These are phyloP conservation scores for Lasioglossum albipes DNA, from an alignment of 1,140 invertebrate genomes.

Conservation along the genomic window DNA sequence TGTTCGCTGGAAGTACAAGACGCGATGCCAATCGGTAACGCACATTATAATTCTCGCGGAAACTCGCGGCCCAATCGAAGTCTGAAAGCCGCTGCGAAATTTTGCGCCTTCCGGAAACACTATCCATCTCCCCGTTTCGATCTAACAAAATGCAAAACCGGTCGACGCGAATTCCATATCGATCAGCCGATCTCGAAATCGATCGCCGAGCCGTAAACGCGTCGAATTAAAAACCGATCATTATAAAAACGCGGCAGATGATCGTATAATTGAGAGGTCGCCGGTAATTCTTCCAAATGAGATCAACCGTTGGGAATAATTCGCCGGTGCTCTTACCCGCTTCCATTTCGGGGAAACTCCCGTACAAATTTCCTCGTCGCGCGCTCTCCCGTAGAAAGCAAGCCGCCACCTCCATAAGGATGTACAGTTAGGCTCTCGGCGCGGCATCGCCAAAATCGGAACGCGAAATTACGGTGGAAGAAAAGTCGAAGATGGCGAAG, in stretches of 20 bases:
- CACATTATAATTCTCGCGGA: conserved; percentile 32
- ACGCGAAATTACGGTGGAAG: background rate
- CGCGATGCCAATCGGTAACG: conserved; percentile 48
- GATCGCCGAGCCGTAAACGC: too few relatives aligned
- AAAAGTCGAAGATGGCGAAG: background rate
- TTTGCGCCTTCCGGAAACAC: too few relatives aligned
- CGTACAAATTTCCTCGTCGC: background rate
- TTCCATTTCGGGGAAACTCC: background rate
- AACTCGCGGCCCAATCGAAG: background rate
- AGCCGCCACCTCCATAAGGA: background rate
- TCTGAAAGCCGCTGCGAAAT: too few relatives aligned
- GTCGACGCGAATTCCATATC: too few relatives aligned
- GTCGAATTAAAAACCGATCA: too few relatives aligned
- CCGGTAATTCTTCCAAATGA: too few relatives aligned
- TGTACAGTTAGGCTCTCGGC: background rate
- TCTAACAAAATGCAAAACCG: too few relatives aligned
- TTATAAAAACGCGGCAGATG: too few relatives aligned
- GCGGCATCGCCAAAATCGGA: conserved; percentile 14
- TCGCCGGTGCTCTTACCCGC: background rate
- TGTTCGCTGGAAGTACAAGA: conserved; percentile 31
- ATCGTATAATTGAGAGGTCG: too few relatives aligned
- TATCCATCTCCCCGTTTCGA: too few relatives aligned
- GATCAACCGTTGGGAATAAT: background rate
- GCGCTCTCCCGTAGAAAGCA: background rate
- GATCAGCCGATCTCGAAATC: too few relatives aligned